A percentile compares a stretch with the other conserved stretches of the same genome.
These are phyloP conservation scores for Bubo blakistoni DNA, from an alignment of 2,113 vertebrate genomes.

Conservation along the genomic window DNA sequence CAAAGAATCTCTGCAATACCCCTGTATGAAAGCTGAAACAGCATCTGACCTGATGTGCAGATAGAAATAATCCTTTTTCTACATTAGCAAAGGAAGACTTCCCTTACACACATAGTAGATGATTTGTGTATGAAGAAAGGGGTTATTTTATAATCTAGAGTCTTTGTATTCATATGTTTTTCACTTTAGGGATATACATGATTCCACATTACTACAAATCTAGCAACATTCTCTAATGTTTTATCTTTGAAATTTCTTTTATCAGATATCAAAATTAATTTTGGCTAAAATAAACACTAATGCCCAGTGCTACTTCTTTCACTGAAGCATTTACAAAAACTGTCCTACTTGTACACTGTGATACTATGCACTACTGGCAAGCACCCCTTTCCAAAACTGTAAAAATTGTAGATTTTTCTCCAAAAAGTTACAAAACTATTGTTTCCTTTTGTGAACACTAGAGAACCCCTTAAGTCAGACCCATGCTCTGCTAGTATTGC, in stretches of 20 bases:
- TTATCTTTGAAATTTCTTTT: neutral
- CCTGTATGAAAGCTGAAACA: neutral
- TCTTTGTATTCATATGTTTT: neutral
- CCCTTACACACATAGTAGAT: neutral
- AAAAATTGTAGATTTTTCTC: neutral
- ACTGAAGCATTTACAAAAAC: neutral
- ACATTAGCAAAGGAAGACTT: neutral
- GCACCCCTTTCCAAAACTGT: neutral
- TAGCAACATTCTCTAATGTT: neutral
- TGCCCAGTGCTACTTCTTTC: neutral
- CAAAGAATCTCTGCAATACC: neutral
- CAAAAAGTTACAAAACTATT: neutral
- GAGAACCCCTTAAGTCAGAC: neutral
- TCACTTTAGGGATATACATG: neutral
- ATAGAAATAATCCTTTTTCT: neutral
- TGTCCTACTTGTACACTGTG: neutral
- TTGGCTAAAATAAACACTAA: neutral
- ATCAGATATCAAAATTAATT: neutral
- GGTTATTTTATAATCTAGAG: neutral
- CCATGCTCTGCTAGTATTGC: neutral
- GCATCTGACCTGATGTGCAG: neutral
- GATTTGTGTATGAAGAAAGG: neutral
- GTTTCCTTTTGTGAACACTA: neutral
- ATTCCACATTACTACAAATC: neutral
- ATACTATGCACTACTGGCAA: neutral